Evolutionary conservation across 2,888 invertebrate genomes (phyloP), one percentile per base, ranked within the genome.

Genomic region (Troides aeacus): DNA sequence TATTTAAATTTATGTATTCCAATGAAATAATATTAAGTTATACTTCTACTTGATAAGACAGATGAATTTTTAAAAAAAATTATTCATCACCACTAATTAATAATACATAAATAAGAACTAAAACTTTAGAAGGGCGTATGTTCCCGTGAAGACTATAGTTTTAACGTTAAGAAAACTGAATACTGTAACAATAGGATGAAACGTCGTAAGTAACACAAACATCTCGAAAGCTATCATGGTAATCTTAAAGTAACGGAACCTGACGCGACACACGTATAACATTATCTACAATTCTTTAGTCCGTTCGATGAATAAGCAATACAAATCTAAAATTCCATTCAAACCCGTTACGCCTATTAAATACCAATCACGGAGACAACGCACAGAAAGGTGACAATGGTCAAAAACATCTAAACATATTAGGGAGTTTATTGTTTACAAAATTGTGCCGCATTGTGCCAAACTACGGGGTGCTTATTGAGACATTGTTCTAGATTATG

Each of bases 351-450:
- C 83, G 89, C 84, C 74, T 81, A 81, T 88, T 86, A 86, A 82
- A 81, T 74, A 77, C 81, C 81, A 87, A 90, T 89, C 87, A 84
- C 75, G 75, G 74, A 75, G 72, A 81, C 77, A 80, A 83, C 78
- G 77, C 75, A 81, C 82, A 79, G 81, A 66, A 79, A 76, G 72
- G 69, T 70, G 73, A 87, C 84, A 88, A 89, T 84, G 78, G 81
- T 80, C 79, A 77, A 85, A 85, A 85, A 85, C 85, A 91, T 90
- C 91, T 91, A 90, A 92, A 92, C 92, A 92, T 89, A 92, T 92
- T 92, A 92, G 82, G 84, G 79, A 74, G 74, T 72, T 75, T 74
- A 84, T 92, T 92, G 90, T 92, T 82, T 83, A 79, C 82, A 74
- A 89, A 90, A 91, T 92, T 89, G 88, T 85, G 79, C 80, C 77